Base-by-base conservation (phyloP, 1,140 invertebrate genomes). In the Drosophila virilis region DNA sequence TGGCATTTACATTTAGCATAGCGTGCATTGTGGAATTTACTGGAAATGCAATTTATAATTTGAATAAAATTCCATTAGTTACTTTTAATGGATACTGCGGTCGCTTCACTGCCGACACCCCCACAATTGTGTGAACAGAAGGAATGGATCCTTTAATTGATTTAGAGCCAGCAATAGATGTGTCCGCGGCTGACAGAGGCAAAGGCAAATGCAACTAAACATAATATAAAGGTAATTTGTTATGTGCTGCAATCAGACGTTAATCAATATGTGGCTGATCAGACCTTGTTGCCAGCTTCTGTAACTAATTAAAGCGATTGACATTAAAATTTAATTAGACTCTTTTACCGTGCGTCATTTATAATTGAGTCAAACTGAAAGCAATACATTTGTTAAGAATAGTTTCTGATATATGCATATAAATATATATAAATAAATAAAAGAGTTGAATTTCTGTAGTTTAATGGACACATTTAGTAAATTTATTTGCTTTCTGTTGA, bases 11-110 rank as follows among this genome's bases (percentile, higher is more conserved):
- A 64, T 48, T 46, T 32, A 8, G 58, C 52, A 65, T 38, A 59
- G 46, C 46, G 43, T 62, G 12, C 38, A 15, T 12, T 55, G 17
- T 48, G 48, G 59, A 70, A 66, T 75, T 88, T 74, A 60, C 77
- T 67, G 61, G 35, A 46, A 79, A 79, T 71, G 79, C 76, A 81
- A 88, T 88, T 79, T 86, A 83, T 88, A 88, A 79, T 86, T 77
- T 81, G 65, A 74, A 86, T 88, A 76, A 86, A 86, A 86, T 86
- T 86, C 79, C 84, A 88, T 88, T 88, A 89, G 72, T 80, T 83
- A 83, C 69, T 80, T 79, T 72, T 88, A 89, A 88, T 89, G 84
- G 79, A 83, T 60, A 57, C 69, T 88, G 83, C 67, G 83, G 83
- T 76, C 43, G 57, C 38, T 42, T 40, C 51, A 55, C 55, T 62